These are phyloP conservation scores for Aphelinus certus DNA, from an alignment of 1,140 invertebrate genomes.

Conservation along the genomic window DNA sequence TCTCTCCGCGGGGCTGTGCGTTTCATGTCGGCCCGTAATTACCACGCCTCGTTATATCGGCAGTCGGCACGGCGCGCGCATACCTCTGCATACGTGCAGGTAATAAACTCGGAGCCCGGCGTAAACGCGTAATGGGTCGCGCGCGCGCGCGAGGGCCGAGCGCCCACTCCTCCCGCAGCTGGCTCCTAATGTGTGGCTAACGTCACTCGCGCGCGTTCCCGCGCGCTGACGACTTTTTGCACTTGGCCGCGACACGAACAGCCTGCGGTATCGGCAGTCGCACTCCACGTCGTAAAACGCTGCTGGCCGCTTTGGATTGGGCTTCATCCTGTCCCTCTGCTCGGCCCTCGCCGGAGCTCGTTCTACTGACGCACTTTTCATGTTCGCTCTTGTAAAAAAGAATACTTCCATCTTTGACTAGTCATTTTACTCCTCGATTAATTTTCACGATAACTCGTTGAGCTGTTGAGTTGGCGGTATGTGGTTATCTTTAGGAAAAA, in stretches of 20 bases:
- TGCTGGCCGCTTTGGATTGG: neutral
- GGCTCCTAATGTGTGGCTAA: slow-evolving; percentile 22
- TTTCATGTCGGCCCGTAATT: slow-evolving; percentile 46
- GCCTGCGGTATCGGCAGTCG: neutral
- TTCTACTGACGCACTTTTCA: slow-evolving; percentile 11
- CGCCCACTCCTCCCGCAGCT: no score
- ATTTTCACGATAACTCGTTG: no score
- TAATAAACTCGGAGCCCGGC: slow-evolving; percentile 46
- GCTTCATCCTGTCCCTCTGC: neutral
- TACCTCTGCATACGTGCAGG: slow-evolving; percentile 7
- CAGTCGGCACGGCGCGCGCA: slow-evolving; percentile 35
- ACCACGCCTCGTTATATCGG: slow-evolving; percentile 41
- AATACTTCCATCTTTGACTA: no score
- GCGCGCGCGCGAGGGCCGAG: no score
- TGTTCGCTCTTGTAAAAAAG: neutral
- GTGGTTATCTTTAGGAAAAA: no score
- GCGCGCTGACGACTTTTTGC: neutral
- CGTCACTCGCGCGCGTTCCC: neutral
- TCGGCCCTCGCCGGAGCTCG: neutral
- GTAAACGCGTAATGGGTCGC: slow-evolving; percentile 49
- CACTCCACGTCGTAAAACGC: neutral
- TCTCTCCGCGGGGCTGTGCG: slow-evolving; percentile 40
- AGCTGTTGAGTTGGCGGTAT: no score
- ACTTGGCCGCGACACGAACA: neutral
- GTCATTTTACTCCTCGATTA: no score